These are phyloP conservation scores for Varanus salvator DNA, from an alignment of 2,113 vertebrate genomes.

Conservation along the genomic window DNA sequence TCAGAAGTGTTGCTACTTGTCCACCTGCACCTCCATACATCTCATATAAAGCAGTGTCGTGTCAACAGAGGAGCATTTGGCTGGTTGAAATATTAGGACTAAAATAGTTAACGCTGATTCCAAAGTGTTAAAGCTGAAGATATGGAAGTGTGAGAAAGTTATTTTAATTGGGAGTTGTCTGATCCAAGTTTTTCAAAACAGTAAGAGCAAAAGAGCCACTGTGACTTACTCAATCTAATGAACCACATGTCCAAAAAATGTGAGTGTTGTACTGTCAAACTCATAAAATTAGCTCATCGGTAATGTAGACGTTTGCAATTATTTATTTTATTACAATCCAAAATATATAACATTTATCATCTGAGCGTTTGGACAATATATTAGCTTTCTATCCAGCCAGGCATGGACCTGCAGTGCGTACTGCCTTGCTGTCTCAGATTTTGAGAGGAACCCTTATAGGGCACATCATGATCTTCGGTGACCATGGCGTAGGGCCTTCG, in stretches of 20 bases:
- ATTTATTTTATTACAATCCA: not conserved
- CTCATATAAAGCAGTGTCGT: conserved; percentile 54
- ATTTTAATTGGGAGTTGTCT: not conserved
- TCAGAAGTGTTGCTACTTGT: conserved; percentile 52
- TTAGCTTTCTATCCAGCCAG: not conserved
- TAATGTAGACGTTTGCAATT: not conserved
- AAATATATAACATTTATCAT: not conserved
- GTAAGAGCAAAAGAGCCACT: not conserved
- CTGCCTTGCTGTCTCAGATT: not conserved
- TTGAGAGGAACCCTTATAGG: not conserved
- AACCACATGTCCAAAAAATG: not conserved
- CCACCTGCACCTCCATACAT: conserved; percentile 49
- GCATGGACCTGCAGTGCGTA: not conserved
- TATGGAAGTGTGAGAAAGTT: not conserved
- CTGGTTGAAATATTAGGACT: not conserved
- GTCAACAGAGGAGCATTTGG: conserved; percentile 35
- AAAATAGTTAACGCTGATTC: not conserved
- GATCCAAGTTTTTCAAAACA: not conserved
- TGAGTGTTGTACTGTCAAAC: not conserved
- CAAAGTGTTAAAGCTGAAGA: not conserved
- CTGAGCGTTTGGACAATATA: too few relatives aligned
- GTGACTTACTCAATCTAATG: not conserved
- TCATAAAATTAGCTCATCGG: not conserved
- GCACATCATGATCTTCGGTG: not conserved
- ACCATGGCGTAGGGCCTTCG: not conserved